These are phyloP conservation scores for Luperina testacea DNA, from an alignment of 2,888 invertebrate genomes.

Conservation along the genomic window DNA sequence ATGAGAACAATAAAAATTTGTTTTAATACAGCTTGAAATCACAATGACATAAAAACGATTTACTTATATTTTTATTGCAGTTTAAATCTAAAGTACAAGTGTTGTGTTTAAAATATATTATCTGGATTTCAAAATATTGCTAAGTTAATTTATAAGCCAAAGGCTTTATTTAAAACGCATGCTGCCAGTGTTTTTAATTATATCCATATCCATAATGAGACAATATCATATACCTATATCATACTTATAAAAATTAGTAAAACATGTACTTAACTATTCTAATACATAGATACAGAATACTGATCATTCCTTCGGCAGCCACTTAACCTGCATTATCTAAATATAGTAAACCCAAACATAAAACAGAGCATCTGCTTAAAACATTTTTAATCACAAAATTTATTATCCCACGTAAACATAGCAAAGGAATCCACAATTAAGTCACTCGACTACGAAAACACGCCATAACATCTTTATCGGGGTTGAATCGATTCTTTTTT, in stretches of 20 bases:
- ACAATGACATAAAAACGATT: no score
- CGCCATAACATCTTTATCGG: slow-evolving; percentile 88
- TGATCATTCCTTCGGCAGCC: slow-evolving; percentile 36
- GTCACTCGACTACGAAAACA: slow-evolving; percentile 84
- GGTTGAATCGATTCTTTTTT: slow-evolving; percentile 84
- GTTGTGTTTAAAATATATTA: not conserved
- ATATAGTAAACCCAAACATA: slow-evolving; percentile 64
- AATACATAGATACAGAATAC: slow-evolving; percentile 44
- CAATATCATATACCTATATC: slow-evolving; percentile 2
- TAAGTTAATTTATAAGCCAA: slow-evolving; percentile 5
- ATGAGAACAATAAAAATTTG: not conserved
- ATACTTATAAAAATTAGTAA: slow-evolving; percentile 52
- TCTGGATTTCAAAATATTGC: not conserved
- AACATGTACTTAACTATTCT: slow-evolving; percentile 38
- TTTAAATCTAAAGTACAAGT: not conserved
- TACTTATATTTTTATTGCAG: not conserved
- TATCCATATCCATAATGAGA: slow-evolving; percentile 9
- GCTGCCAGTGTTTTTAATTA: slow-evolving; percentile 4
- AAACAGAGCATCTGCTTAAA: slow-evolving; percentile 69
- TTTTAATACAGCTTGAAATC: not conserved
- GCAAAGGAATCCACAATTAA: slow-evolving; percentile 88
- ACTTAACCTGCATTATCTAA: slow-evolving; percentile 63
- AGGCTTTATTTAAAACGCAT: not conserved
- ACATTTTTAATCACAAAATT: slow-evolving; percentile 74
- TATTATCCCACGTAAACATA: slow-evolving; percentile 76